Evolutionary conservation across 2,797 vertebrate genomes (phyloP), one percentile per base, ranked within the genome.

Genomic region (Sternarchorhynchus goeldii): DNA sequence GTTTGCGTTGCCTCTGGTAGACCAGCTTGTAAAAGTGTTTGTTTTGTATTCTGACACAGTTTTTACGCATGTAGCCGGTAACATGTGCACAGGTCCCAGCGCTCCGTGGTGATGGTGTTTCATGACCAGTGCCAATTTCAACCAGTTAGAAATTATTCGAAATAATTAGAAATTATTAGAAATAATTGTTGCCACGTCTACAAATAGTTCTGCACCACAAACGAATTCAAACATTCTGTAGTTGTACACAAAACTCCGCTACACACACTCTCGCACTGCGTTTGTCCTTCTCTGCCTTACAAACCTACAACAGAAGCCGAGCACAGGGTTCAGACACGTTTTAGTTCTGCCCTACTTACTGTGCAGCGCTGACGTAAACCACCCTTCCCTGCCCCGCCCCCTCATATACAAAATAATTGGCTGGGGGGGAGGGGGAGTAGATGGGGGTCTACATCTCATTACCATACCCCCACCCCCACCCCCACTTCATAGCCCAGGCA

Each of bases 401-500:
- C 69, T 21, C 70, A 63, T 66, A 65, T 81, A 70, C 45, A 62
- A 64, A 82, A 81, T 50, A 68, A 72, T 53, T 56, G 8, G 2
- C 45, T 14, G 6, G 50, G 57, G 45, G 50, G 71, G 53, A 55
- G 31, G n/a, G n/a, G n/a, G 8, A 2, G 2, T 20, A 1, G 1
- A 39, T 3, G 7, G 36, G 20, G n/a, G 56, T 73, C 57, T 72
- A 53, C 39, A 41, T 76, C 58, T 69, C 72, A 21, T 68, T 34
- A 71, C 71, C 74, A 58, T 36, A 60, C 41, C 36, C 20, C 57
- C 45, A 59, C 21, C 60, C 6, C 29, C 66, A 31, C n/a, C n/a
- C 66, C 41, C 78, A 81, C 79, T 65, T 79, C 79, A 68, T 79
- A 77, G 39, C 69, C 79, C 77, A 85, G 78, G 55, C 76, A 63